These are phyloP conservation scores for Glyptemys insculpta DNA, from an alignment of 2,797 vertebrate genomes.

Conservation along the genomic window DNA sequence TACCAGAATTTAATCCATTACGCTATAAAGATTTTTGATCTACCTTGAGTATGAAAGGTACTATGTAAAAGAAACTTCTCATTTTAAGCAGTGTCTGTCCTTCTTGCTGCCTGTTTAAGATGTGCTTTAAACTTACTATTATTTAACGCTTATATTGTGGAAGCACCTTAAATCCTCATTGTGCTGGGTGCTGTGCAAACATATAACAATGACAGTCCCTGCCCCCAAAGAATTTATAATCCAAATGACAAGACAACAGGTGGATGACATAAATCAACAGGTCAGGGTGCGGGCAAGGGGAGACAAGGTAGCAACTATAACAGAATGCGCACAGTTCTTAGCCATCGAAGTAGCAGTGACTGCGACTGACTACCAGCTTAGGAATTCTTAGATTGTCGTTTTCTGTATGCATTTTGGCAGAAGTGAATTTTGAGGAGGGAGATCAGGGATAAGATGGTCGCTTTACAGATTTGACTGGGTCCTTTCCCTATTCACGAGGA, in stretches of 20 bases:
- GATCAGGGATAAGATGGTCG: not conserved
- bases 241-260: not conserved
- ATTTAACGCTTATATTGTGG: not conserved
- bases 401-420: conserved; percentile 17
- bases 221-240: not conserved
- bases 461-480: not conserved
- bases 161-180: not conserved
- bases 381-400: not conserved
- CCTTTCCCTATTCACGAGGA: not conserved
- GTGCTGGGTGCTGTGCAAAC: not conserved
- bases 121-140: not conserved
- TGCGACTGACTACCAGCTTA: conserved; percentile 5
- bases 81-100: not conserved
- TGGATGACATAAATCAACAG: not conserved
- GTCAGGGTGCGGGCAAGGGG: conserved; percentile 1
- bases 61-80: not conserved
- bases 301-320: not conserved
- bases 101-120: conserved; percentile 13
- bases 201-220: not conserved
- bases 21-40: not conserved
- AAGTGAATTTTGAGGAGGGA: conserved; percentile 1
- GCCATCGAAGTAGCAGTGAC: not conserved
- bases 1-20: not conserved
- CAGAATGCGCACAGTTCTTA: not conserved
- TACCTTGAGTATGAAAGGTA: not conserved